phyloP scores from a whole-genome alignment of 2,888 invertebrate species.

The Augiades crinisus region DNA sequence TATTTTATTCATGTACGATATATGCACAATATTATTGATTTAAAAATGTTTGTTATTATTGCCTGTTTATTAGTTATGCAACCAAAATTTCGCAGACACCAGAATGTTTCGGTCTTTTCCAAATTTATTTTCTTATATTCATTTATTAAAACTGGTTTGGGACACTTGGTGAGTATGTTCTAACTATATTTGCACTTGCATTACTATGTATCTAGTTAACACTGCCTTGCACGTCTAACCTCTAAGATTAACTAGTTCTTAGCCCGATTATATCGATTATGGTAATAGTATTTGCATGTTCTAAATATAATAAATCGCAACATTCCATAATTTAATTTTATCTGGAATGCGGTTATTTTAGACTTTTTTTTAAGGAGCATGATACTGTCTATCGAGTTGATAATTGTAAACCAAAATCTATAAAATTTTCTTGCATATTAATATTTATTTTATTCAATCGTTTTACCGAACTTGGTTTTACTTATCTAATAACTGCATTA shows the following conservation, averaged over 20 bases:
- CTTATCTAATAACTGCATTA: constrained; percentile 4
- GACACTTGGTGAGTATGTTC: constrained; percentile 16
- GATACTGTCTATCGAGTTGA: neutral
- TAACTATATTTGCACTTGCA: constrained; percentile 20
- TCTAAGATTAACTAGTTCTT: neutral
- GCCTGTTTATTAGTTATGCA: constrained; percentile 22
- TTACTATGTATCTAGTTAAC: neutral
- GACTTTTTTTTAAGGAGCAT: neutral
- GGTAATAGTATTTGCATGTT: neutral
- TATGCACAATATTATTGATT: constrained; percentile 7
- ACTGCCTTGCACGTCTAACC: neutral
- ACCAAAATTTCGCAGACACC: constrained; percentile 21
- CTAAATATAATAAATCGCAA: neutral
- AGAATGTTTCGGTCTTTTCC: constrained; percentile 25
- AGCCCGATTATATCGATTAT: neutral
- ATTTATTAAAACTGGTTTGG: constrained; percentile 9
- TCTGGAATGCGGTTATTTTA: constrained; percentile 4
- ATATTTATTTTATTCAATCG: neutral
- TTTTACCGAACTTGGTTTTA: neutral
- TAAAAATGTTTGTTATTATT: constrained; percentile 5
- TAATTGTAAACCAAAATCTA: neutral
- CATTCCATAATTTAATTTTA: neutral
- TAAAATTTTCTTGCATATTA: neutral
- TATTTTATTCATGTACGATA: constrained; percentile 21
- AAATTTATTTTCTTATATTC: constrained; percentile 12